Percentiles rank a stretch among this genome's conserved stretches.
These are phyloP conservation scores for Urechis unicinctus DNA, from an alignment of 2,888 invertebrate genomes.

Conservation along the genomic window DNA sequence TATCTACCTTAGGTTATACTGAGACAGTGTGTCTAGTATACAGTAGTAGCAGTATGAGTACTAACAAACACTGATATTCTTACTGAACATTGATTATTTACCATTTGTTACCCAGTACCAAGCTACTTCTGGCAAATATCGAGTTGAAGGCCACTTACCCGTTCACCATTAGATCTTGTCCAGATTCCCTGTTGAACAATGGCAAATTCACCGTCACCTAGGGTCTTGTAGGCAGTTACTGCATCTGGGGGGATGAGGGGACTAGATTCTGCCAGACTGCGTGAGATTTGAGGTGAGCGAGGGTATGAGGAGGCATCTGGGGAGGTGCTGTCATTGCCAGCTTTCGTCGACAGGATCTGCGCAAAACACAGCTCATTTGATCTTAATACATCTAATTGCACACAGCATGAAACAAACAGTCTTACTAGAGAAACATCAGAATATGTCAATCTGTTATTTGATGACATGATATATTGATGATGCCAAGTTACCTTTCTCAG, in stretches of 20 bases:
- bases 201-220: slow-evolving; percentile 96
- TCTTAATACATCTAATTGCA: too few relatives aligned
- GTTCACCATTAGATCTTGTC: slow-evolving; percentile 82
- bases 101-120: not conserved
- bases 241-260: slow-evolving; percentile 74
- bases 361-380: too few relatives aligned
- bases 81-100: not conserved
- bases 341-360: not conserved
- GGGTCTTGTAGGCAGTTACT: slow-evolving; percentile 85
- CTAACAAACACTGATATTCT: not conserved
- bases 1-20: too few relatives aligned
- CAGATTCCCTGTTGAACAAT: slow-evolving; percentile 96
- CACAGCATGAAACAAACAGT: too few relatives aligned
- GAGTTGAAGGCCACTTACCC: slow-evolving; percentile 61
- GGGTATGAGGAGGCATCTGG: not conserved
- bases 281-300: not conserved
- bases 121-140: too few relatives aligned
- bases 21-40: too few relatives aligned
- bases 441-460: too few relatives aligned
- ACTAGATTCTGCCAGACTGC: not conserved
- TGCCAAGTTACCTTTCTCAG: slow-evolving; percentile 70
- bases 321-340: not conserved
- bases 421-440: too few relatives aligned
- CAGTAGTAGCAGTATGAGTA: not conserved
- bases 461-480: too few relatives aligned